Percentiles rank a stretch among this genome's conserved stretches.
These are phyloP conservation scores for Lophius piscatorius DNA, from an alignment of 2,113 vertebrate species.

Conservation along the genomic window DNA sequence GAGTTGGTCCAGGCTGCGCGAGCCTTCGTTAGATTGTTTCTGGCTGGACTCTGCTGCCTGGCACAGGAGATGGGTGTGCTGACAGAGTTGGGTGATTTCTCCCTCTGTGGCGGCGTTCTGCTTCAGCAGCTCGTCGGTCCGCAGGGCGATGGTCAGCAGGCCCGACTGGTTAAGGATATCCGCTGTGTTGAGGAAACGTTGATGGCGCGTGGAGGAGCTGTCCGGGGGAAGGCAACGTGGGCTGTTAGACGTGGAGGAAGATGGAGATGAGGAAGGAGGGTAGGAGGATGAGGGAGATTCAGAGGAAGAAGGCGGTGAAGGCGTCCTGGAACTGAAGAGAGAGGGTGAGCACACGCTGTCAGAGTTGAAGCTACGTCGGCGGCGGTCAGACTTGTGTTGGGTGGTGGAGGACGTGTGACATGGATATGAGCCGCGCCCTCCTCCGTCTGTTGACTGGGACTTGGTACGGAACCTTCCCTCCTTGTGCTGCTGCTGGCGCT, in stretches of 20 bases:
- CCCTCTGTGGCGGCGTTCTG: conserved; percentile 62
- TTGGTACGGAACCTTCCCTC: conserved; percentile 18
- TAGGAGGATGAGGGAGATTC: conserved; percentile 28
- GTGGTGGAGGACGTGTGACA: conserved; percentile 11
- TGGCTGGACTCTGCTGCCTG: conserved; percentile 41
- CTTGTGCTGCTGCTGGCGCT: conserved; percentile 40
- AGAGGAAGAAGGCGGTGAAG: conserved; percentile 16
- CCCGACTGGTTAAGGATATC: conserved; percentile 76
- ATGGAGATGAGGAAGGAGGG: conserved; percentile 30
- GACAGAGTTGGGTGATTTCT: conserved; percentile 70
- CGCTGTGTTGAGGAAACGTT: conserved; percentile 76
- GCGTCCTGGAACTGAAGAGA: conserved; percentile 57
- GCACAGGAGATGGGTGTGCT: conserved; percentile 70
- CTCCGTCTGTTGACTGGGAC: too few relatives aligned
- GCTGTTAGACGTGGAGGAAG: conserved; percentile 32
- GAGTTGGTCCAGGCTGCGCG: conserved; percentile 48
- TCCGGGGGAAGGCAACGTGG: conserved; percentile 11
- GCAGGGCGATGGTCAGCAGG: conserved; percentile 72
- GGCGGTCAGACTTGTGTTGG: conserved; percentile 9
- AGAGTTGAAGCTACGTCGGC: conserved; percentile 4
- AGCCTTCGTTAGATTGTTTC: background rate
- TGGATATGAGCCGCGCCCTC: background rate
- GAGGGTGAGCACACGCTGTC: conserved; percentile 55
- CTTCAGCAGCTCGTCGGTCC: conserved; percentile 73
- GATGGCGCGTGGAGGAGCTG: conserved; percentile 37